Evolutionary conservation across 35 echinoderm and acorn worm species (phyloP).

Genomic region (Ophioderma brevispina): DNA sequence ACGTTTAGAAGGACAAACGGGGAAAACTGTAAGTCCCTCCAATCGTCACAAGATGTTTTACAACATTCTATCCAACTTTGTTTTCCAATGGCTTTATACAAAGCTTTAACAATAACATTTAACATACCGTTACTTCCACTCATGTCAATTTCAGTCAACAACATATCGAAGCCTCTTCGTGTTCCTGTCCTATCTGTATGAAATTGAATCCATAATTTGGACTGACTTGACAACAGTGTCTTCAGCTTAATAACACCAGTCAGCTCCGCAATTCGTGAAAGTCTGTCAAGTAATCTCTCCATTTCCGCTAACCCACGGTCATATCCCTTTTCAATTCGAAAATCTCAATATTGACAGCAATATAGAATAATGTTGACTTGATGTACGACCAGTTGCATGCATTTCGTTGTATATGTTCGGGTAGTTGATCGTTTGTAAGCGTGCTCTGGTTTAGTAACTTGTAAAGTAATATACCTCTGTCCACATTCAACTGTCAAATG

Average conservation of each 20-base stretch:
- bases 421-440: background rate
- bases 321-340: background rate
- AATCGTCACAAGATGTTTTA: too few species aligned
- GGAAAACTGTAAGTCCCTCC: too few species aligned
- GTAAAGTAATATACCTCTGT: background rate
- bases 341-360: background rate
- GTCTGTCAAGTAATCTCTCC: background rate
- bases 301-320: background rate
- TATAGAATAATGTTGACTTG: background rate
- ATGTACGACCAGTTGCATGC: background rate
- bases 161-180: background rate
- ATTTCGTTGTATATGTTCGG: background rate
- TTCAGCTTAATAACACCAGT: background rate
- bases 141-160: background rate
- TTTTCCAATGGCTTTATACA: too few species aligned
- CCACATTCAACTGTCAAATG: background rate
- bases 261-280: background rate
- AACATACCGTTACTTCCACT: background rate
- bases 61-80: too few species aligned
- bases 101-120: too few species aligned
- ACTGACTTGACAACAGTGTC: background rate
- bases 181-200: background rate
- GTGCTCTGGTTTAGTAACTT: background rate
- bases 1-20: too few species aligned
- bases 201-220: background rate